Evolutionary conservation across 2,113 vertebrate species (phyloP).

Genomic region (Gymnogyps californianus): DNA sequence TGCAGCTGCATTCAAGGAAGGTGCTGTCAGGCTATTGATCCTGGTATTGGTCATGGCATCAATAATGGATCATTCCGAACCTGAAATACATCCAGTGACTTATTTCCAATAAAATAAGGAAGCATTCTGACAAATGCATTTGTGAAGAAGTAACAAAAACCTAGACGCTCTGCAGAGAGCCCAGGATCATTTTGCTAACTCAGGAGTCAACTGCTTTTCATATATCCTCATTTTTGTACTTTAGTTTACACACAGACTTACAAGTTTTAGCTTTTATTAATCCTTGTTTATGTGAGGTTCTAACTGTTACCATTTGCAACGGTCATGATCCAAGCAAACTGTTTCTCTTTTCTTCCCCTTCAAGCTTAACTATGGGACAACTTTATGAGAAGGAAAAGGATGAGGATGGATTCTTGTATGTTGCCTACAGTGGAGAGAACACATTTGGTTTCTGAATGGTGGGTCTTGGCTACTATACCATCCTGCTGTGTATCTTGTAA

Average conservation of each 20-base stretch:
- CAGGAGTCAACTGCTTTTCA: not conserved
- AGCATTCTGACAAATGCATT: not conserved
- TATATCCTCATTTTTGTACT: not conserved
- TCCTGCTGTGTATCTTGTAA: slow-evolving; percentile 76
- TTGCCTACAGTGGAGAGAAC: slow-evolving; percentile 98
- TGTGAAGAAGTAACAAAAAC: not conserved
- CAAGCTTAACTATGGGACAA: slow-evolving; percentile 96
- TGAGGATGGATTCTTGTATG: slow-evolving; percentile 96
- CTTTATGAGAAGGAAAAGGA: slow-evolving; percentile 98
- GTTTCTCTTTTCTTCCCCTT: slow-evolving; percentile 19
- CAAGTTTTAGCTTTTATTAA: not conserved
- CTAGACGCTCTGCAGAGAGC: not conserved
- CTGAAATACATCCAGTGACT: not conserved
- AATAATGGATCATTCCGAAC: not conserved
- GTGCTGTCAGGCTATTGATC: not conserved
- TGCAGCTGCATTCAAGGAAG: not conserved
- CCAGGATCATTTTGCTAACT: not conserved
- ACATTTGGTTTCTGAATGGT: slow-evolving; percentile 87
- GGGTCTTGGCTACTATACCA: slow-evolving; percentile 50
- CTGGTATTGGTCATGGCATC: not conserved
- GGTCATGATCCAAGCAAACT: not conserved
- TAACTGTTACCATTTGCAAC: not conserved
- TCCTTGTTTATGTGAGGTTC: not conserved
- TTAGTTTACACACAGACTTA: not conserved
- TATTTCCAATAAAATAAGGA: not conserved